Evolutionary conservation across 2,888 invertebrate species (phyloP).

Genomic region (Phengaris arion): DNA sequence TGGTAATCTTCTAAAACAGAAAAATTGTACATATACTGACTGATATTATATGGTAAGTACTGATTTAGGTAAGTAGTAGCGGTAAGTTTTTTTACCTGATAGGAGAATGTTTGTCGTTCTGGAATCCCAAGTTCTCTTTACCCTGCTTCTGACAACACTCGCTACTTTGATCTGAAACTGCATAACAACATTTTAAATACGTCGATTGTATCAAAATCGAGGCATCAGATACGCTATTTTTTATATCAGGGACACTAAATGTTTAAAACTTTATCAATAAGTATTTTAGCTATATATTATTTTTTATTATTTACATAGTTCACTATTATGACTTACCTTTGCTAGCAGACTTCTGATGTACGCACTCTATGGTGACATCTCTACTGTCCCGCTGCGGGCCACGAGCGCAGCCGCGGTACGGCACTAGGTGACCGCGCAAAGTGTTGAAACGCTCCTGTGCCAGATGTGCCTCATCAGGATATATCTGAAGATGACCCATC

Average conservation of each 20-base stretch:
- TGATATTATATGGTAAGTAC: no score
- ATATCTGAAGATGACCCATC: slow-evolving; percentile 44
- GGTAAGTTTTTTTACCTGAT: slow-evolving; percentile 56
- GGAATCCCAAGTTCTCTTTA: slow-evolving; percentile 88
- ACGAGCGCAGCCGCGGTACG: slow-evolving; percentile 61
- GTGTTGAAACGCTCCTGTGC: slow-evolving; percentile 62
- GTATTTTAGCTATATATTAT: no score
- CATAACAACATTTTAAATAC: neutral
- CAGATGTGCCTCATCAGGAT: slow-evolving; percentile 50
- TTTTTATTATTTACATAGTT: no score
- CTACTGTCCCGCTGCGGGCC: slow-evolving; percentile 61
- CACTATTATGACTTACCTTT: slow-evolving; percentile 52
- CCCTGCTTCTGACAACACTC: slow-evolving; percentile 81
- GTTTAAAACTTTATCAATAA: no score
- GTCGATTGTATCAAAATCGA: neutral
- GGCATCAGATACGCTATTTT: no score
- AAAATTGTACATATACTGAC: no score
- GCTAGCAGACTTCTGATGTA: slow-evolving; percentile 65
- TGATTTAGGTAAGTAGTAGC: no score
- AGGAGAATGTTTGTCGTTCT: slow-evolving; percentile 82
- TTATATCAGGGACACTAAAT: no score
- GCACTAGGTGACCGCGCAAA: slow-evolving; percentile 68
- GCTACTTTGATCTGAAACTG: slow-evolving; percentile 71
- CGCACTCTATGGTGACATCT: slow-evolving; percentile 57
- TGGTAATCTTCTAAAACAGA: no score